phyloP scores from a whole-genome alignment of 1,140 invertebrate genomes.

The Lamellibrachia luymesi region DNA sequence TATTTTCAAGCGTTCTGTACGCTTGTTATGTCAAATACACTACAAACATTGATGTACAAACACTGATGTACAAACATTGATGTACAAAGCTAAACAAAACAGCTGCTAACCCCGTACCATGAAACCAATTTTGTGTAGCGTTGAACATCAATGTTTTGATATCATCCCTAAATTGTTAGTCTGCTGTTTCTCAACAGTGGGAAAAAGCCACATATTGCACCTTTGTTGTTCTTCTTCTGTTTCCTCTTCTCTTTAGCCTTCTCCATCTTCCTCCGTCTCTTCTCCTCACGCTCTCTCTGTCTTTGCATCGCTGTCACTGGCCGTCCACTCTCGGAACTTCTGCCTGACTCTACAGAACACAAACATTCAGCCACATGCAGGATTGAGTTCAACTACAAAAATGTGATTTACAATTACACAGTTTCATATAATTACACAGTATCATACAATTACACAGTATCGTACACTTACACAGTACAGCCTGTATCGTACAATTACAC shows the following conservation, averaged over 20 bases:
- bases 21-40: no score
- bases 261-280: conserved; percentile 47
- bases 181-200: not conserved
- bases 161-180: not conserved
- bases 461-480: no score
- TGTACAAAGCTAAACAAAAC: no score
- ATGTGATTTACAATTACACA: no score
- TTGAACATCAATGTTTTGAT: not conserved
- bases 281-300: conserved; percentile 54
- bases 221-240: conserved; percentile 33
- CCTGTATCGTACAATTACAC: no score
- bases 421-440: not conserved
- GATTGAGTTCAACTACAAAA: no score
- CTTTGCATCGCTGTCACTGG: conserved; percentile 36
- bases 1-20: no score
- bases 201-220: conserved; percentile 10
- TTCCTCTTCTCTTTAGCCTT: conserved; percentile 45
- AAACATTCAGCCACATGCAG: not conserved
- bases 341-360: conserved; percentile 12
- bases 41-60: no score
- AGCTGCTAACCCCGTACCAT: no score
- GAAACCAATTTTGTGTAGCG: not conserved
- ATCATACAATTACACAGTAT: not conserved
- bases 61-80: no score
- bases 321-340: not conserved